Evolutionary conservation across 2,888 invertebrate genomes (phyloP).

Genomic region (Cyrtodaria siliqua): DNA sequence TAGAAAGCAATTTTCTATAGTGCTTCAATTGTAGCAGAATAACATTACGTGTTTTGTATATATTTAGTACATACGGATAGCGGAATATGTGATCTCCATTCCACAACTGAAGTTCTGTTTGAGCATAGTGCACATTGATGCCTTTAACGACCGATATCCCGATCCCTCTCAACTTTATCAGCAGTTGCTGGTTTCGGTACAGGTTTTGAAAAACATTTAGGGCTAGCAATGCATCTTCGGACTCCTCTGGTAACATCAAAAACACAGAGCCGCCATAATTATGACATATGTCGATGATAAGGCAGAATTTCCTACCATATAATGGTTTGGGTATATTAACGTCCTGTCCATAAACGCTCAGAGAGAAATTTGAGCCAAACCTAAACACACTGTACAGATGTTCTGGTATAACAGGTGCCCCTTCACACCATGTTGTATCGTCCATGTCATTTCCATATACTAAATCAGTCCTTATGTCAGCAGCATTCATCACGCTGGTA

Average conservation of each 20-base stretch:
- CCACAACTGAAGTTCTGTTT: neutral
- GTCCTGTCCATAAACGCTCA: constrained; percentile 1
- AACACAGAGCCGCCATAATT: constrained; percentile 23
- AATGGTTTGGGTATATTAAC: constrained; percentile 7
- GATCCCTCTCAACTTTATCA: constrained; percentile 3
- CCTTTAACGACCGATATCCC: constrained; percentile 2
- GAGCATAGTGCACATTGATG: neutral
- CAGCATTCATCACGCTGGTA: neutral
- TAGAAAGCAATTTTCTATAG: too few species aligned
- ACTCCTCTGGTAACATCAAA: constrained; percentile 30
- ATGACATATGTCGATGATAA: constrained; percentile 31
- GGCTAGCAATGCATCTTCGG: neutral
- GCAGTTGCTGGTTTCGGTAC: neutral
- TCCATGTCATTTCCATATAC: constrained; percentile 23
- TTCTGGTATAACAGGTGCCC: constrained; percentile 19
- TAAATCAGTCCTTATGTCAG: constrained; percentile 14
- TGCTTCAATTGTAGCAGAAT: too few species aligned
- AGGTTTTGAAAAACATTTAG: neutral
- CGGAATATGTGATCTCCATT: constrained; percentile 2
- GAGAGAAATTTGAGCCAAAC: constrained; percentile 9
- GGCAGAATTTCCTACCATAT: constrained; percentile 17
- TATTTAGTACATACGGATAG: constrained; percentile 8
- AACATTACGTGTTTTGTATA: too few species aligned
- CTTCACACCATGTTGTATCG: constrained; percentile 1
- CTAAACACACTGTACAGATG: constrained; percentile 34